Evolutionary conservation across 2,113 vertebrate genomes (phyloP).

Genomic region (Haplotaxodon microlepis): DNA sequence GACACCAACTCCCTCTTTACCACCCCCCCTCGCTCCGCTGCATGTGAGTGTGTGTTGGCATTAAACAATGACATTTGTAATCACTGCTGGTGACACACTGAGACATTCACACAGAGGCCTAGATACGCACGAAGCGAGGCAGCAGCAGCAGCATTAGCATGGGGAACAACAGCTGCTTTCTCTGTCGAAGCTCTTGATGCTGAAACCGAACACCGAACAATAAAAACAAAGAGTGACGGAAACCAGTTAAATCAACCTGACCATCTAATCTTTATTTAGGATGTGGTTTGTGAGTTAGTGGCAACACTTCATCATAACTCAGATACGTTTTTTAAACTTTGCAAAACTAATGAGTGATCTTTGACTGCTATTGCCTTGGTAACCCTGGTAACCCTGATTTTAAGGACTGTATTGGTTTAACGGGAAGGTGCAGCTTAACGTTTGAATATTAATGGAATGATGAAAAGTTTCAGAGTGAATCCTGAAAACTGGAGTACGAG

Average conservation of each 20-base stretch:
- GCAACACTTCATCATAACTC: not conserved
- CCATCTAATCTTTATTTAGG: not conserved
- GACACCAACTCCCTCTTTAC: not conserved
- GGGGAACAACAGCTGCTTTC: slow-evolving; percentile 46
- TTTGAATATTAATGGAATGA: not conserved
- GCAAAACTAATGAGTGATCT: not conserved
- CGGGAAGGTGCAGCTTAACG: not conserved
- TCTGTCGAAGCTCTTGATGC: not conserved
- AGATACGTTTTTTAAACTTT: not conserved
- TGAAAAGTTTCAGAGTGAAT: not conserved
- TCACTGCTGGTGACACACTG: slow-evolving; percentile 26
- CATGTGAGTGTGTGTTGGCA: not conserved
- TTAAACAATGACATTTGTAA: slow-evolving; percentile 44
- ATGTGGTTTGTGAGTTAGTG: not conserved
- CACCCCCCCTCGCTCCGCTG: not conserved
- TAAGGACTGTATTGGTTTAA: rapidly evolving
- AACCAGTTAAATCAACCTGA: not conserved
- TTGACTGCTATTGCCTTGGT: not conserved
- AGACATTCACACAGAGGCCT: slow-evolving; percentile 18
- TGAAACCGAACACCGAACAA: slow-evolving; percentile 20
- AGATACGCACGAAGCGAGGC: not conserved
- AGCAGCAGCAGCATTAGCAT: slow-evolving; percentile 35
- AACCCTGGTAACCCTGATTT: not conserved
- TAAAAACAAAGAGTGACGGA: not conserved
- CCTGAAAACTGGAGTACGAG: not conserved